These are phyloP conservation scores for Brachionus asplanchnoidis DNA, from an alignment of 1,140 invertebrate species.

Conservation along the genomic window DNA sequence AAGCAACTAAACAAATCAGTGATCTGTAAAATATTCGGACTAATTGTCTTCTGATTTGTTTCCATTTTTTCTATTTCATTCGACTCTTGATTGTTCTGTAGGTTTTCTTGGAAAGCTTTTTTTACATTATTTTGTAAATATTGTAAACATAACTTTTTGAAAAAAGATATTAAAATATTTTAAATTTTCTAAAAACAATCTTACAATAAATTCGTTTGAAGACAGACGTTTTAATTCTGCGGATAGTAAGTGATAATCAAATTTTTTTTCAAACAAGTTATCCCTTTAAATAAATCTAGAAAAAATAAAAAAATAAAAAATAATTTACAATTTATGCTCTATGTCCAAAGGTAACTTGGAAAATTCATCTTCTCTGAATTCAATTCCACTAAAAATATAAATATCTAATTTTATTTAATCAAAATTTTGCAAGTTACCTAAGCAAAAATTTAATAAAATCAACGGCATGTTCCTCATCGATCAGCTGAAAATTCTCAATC, in stretches of 20 bases:
- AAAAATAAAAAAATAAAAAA: not conserved
- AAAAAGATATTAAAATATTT: not conserved
- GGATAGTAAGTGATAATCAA: constrained; percentile 1
- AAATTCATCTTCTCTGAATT: not conserved
- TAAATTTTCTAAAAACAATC: not conserved
- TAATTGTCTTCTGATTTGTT: not conserved
- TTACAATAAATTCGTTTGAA: constrained; percentile 41
- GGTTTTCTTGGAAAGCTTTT: not conserved
- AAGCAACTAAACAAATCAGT: constrained; percentile 29
- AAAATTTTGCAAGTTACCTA: not conserved
- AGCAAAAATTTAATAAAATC: constrained; percentile 29
- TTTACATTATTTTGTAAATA: constrained; percentile 37
- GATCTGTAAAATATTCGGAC: constrained; percentile 12
- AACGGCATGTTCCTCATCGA: constrained; percentile 10
- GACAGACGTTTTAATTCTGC: not conserved
- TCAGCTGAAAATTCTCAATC: constrained; percentile 5
- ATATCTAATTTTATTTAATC: not conserved
- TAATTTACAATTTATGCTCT: constrained; percentile 6
- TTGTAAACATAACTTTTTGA: constrained; percentile 25
- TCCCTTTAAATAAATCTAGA: not conserved
- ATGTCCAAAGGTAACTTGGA: not conserved
- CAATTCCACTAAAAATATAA: not conserved
- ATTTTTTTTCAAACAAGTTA: constrained; percentile 14
- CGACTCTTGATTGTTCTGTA: not conserved
- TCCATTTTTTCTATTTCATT: constrained; percentile 28